Base-by-base conservation (phyloP, 2,797 vertebrate genomes). In the Alfaro cultratus region DNA sequence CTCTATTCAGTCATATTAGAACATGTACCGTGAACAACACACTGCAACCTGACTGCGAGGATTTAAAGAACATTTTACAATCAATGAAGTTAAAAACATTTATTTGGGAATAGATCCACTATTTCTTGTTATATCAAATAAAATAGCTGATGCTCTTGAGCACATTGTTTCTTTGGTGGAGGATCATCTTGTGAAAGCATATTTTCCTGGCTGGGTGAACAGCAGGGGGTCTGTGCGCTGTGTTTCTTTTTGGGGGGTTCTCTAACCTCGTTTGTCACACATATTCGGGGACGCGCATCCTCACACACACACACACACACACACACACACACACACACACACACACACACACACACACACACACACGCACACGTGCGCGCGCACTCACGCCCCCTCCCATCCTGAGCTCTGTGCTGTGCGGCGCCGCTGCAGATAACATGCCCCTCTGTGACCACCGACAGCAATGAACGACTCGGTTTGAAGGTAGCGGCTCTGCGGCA, bases 391-490 rank as follows among this genome's bases (percentile, higher is more conserved):
- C 23, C 70, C 12, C 81, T 81, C 83, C 75, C 49, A 73, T 81
- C 77, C 88, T 55, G 51, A 74, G 74, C 80, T 75, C 23, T 82
- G 88, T 70, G 73, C 46, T 51, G 71, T 26, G 82, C 75, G 39
- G 76, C 41, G 84, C 79, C 73, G 80, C 77, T 49, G 76, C 64
- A 36, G 80, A 83, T 47, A 67, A 73, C 79, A 64, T 73, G 70
- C 70, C 67, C 64, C 9, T 23, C 62, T 36, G 13, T 67, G 34
- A 31, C 62, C 62, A 64, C 62, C 72, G 62, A 5, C 51, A 43
- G 76, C 49, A 73, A 91, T 84, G 92, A 84, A 79, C 83, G 46
- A 75, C 64, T 41, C 78, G 82, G 76, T 88, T 60, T 77, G 82
- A 85, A 86, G 82, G 74, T 80, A 71, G 80, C 72, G 85, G 81